Evolutionary conservation across 2,797 vertebrate species (phyloP).

Genomic region (Silurus lanzhouensis): DNA sequence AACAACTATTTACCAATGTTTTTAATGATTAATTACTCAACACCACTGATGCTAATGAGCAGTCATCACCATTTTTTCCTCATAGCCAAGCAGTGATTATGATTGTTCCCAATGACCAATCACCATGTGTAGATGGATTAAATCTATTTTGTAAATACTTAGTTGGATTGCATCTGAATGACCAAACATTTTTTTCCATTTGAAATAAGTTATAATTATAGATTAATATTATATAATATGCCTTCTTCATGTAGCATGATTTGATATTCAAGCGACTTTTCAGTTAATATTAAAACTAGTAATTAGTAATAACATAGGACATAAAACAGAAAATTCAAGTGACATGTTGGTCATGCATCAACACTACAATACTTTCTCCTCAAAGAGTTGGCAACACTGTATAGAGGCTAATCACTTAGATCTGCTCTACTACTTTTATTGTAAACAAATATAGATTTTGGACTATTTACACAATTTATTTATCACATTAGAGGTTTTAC

Average conservation of each 20-base stretch:
- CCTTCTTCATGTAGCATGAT: background rate
- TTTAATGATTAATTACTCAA: background rate
- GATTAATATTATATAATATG: background rate
- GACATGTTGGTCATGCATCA: background rate
- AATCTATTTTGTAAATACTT: background rate
- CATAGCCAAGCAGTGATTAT: background rate
- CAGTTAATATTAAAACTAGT: background rate
- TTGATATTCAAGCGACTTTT: background rate
- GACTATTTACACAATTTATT: constrained; percentile 37
- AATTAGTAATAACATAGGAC: background rate
- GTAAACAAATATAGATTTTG: constrained; percentile 35
- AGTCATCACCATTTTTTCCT: background rate
- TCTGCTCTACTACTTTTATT: constrained; percentile 22
- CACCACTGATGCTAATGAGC: background rate
- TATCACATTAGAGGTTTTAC: constrained; percentile 44
- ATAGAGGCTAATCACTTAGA: background rate
- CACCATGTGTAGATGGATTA: background rate
- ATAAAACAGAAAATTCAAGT: background rate
- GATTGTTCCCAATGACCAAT: background rate
- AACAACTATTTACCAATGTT: background rate
- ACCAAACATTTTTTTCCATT: background rate
- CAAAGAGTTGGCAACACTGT: background rate
- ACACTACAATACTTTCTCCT: background rate
- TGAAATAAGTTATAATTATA: background rate
- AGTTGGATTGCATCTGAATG: background rate